Percentiles rank a stretch among this genome's conserved stretches.
phyloP scores from a whole-genome alignment of 1,140 invertebrate genomes.

The Lasioglossum albipes region DNA sequence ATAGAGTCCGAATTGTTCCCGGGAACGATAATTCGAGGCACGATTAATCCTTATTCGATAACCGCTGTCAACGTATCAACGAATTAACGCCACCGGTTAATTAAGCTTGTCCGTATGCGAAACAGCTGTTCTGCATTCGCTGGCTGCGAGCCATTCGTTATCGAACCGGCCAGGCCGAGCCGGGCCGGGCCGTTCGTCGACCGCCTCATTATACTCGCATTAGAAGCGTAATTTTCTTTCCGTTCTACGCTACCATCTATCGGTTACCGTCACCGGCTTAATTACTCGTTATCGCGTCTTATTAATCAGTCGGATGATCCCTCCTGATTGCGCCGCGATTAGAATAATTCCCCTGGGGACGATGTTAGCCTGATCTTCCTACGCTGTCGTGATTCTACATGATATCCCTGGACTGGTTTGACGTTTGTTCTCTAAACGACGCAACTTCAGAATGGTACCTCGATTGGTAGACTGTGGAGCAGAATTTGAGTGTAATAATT shows the following conservation, averaged over 20 bases:
- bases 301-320: neutral
- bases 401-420: too few relatives aligned
- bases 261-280: neutral
- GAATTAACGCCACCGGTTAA: constrained; percentile 23
- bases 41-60: constrained; percentile 26
- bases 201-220: constrained; percentile 6
- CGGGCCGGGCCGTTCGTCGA: neutral
- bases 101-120: constrained; percentile 37
- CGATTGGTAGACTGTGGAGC: too few relatives aligned
- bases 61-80: constrained; percentile 4
- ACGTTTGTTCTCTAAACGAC: too few relatives aligned
- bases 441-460: too few relatives aligned
- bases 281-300: neutral
- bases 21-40: neutral
- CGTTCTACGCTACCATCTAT: neutral
- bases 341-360: neutral
- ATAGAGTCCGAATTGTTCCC: neutral
- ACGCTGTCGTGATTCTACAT: neutral
- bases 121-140: constrained; percentile 36
- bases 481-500: too few relatives aligned
- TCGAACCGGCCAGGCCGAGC: neutral
- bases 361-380: neutral
- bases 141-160: constrained; percentile 27
- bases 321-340: neutral
- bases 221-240: constrained; percentile 18